Evolutionary conservation across 1,140 invertebrate genomes (phyloP), one percentile per base, ranked within the genome.

Genomic region (Venturia canescens): DNA sequence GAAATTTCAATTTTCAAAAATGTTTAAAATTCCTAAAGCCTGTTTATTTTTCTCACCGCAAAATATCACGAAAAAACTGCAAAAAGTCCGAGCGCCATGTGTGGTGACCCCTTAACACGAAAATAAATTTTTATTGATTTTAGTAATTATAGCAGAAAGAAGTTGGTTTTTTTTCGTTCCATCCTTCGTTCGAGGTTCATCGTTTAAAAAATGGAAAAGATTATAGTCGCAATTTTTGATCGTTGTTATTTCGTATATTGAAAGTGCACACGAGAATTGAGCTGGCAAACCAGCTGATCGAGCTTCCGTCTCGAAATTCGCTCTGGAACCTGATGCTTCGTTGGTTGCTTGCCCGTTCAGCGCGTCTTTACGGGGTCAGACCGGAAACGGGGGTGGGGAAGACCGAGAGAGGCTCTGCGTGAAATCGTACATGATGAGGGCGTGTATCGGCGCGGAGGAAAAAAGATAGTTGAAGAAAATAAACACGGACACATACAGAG

Each of bases 401-500:
- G 48, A 53, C 3, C 13, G 2, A 16, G 50, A 53, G 50, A 53
- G 50, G 50, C 50, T n/a, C 16, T 0, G 31, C 34, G 34, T n/a
- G 69, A 71, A 71, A 71, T 71, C 69, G 18, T 53, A 53, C n/a
- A 71, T 71, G 69, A 71, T 38, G 69, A 71, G 34, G 31, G 34
- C 29, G 29, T 29, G 29, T 29, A 34, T 69, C 67, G 67, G 26
- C 69, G 26, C 48, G 48, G 21, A 48, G 34, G 11, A 69, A 69
- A n/a, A 67, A 69, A 69, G 34, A 69, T 29, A 34, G 29, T n/a
- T 5, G 34, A 71, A 48, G 44, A 71, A 44, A 71, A 48, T 48
- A 71, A 71, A 71, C 48, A 71, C 38, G 13, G 69, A 53, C 50
- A 53, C 50, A 53, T n/a, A 7, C 7, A 53, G 1, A 53, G 16